Percentiles rank a stretch among this genome's conserved stretches.
Conservation (phyloP, 2,888 invertebrate genomes). For the Orthosia gracilis region DNA sequence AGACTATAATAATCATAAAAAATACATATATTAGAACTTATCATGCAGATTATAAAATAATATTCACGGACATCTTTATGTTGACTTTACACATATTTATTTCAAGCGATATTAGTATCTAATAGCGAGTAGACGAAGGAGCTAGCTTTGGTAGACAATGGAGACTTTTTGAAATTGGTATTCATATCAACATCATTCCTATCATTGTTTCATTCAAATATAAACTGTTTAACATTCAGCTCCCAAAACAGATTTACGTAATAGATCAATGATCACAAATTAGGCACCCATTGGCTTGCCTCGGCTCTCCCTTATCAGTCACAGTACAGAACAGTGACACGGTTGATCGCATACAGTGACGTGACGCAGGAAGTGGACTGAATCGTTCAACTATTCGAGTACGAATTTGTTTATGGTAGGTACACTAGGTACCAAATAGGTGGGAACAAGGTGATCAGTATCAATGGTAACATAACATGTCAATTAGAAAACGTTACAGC, state of each 20-base stretch:
- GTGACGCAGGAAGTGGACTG: slow-evolving; percentile 74
- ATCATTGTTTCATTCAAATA: slow-evolving; percentile 45
- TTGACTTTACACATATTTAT: slow-evolving; percentile 23
- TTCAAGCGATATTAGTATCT: slow-evolving; percentile 10
- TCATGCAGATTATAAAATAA: background rate
- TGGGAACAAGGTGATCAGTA: slow-evolving; percentile 18
- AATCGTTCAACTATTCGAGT: slow-evolving; percentile 71
- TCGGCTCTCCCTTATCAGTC: slow-evolving; percentile 81
- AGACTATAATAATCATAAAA: background rate
- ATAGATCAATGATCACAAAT: slow-evolving; percentile 69
- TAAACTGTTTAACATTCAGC: slow-evolving; percentile 42
- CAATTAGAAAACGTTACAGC: slow-evolving; percentile 15
- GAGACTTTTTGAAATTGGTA: slow-evolving; percentile 1
- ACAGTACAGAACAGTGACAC: slow-evolving; percentile 71
- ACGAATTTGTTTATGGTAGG: slow-evolving; percentile 71
- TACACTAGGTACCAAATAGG: slow-evolving; percentile 61
- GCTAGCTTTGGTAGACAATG: slow-evolving; percentile 3
- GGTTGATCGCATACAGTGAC: slow-evolving; percentile 69
- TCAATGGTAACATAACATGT: background rate
- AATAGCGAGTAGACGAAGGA: too few relatives aligned
- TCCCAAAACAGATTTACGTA: slow-evolving; percentile 38
- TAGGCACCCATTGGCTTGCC: slow-evolving; percentile 67
- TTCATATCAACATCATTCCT: slow-evolving; percentile 22
- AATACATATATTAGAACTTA: background rate
- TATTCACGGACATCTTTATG: slow-evolving; percentile 4